Base-by-base conservation (phyloP, 2,888 invertebrate species). In the Tenthredo amoena region DNA sequence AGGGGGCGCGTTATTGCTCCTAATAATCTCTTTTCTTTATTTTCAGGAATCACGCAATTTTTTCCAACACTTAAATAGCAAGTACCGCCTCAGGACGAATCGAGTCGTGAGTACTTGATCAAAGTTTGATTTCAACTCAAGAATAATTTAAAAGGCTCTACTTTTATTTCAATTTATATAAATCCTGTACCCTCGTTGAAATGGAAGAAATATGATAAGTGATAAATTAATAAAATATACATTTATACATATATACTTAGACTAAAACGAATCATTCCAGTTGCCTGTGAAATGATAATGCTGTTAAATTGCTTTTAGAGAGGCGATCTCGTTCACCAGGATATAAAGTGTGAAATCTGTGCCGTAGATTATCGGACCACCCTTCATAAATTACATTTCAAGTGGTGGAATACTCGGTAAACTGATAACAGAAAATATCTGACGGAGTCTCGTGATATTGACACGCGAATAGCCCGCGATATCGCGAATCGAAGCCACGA, bases 351-450 rank as follows among this genome's bases (percentile, higher is more conserved):
- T 34, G 6, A n/a, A 71, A 71, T 71, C 34, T 31, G 37, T 37
- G n/a, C n/a, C 37, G 50, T 15, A n/a, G 76, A 76, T 47, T 47
- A 47, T 47, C 40, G 9, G 15, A 76, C 47, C 26, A 9, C 76
- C 31, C 76, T 76, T 43, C 21, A 76, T 47, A 55, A 79, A 79
- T 79, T 47, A 79, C 37, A 58, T 58, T 55, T 26, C 43, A 37
- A 76, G 43, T 76, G n/a, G 71, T 18, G 37, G 15, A 62, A 62
- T 26, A 15, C 31, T 71, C 18, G n/a, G 21, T 37, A 5, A 34
- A 34, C 34, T n/a, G 79, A 79, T 79, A 79, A 55, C 79, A 34
- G 15, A 37, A 58, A 79, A 79, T 79, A 79, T 79, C 58, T 79
- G 55, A 79, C 79, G 12, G 15, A 18, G 43, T 77, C 34, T 15